Evolutionary conservation across 2,113 vertebrate species (phyloP).

Genomic region (Lampris megalopsis): DNA sequence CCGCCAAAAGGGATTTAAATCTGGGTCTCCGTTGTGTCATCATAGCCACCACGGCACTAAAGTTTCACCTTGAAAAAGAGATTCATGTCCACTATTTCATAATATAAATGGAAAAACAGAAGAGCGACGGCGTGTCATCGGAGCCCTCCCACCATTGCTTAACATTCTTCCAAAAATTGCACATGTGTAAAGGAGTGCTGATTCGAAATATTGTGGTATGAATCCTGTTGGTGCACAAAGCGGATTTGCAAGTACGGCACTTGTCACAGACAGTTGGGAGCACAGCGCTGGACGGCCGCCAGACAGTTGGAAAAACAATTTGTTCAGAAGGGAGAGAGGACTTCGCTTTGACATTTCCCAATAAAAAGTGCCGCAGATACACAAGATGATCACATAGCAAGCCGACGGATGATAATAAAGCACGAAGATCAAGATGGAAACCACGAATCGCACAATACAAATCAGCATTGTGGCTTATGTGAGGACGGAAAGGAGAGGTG

Average conservation of each 20-base stretch:
- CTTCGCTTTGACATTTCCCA: background rate
- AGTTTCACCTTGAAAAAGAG: slow-evolving; percentile 19
- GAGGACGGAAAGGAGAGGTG: slow-evolving; percentile 37
- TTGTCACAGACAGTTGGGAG: no score
- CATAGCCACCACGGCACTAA: background rate
- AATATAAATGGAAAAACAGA: slow-evolving; percentile 25
- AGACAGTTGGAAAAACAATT: background rate
- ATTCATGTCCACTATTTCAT: slow-evolving; percentile 16
- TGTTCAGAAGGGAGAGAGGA: background rate
- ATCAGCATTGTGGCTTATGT: slow-evolving; percentile 47
- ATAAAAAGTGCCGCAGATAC: background rate
- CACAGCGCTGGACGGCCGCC: no score
- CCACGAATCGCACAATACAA: slow-evolving; percentile 42
- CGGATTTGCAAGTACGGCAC: background rate
- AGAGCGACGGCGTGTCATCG: slow-evolving; percentile 9
- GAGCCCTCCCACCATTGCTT: no score
- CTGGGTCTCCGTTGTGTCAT: slow-evolving; percentile 8
- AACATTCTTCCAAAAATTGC: no score
- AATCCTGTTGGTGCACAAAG: background rate
- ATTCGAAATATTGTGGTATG: background rate
- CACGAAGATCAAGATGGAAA: slow-evolving; percentile 23
- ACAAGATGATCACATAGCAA: slow-evolving; percentile 1
- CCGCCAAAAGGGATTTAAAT: slow-evolving; percentile 24
- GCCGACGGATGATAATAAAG: slow-evolving; percentile 26
- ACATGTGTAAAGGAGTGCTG: no score